These are phyloP conservation scores for Oscheius sp. DNA, from an alignment of 1,140 invertebrate species.

Conservation along the genomic window DNA sequence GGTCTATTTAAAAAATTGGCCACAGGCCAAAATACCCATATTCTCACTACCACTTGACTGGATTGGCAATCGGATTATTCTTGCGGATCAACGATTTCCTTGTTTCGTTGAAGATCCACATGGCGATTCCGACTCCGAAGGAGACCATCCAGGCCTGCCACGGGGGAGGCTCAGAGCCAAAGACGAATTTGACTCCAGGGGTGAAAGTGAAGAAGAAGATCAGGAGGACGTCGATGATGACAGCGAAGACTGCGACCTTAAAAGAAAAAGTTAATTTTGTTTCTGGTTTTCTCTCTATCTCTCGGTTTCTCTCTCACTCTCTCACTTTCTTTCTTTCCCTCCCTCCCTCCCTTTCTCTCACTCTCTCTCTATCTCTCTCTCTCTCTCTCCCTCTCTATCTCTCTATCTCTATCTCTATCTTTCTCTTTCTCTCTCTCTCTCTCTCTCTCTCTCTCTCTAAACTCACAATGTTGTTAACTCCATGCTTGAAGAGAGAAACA, in stretches of 20 bases:
- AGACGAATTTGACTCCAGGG: conserved; percentile 37
- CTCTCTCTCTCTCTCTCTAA: neutral
- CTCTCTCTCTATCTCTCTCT: too few relatives aligned
- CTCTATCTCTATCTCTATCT: too few relatives aligned
- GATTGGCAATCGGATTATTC: conserved; percentile 20
- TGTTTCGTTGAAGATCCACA: conserved; percentile 42
- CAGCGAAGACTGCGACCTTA: conserved; percentile 23
- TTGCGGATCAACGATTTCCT: conserved; percentile 35
- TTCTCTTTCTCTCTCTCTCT: neutral
- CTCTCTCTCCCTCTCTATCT: too few relatives aligned
- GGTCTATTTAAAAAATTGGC: too few relatives aligned
- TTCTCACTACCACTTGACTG: conserved; percentile 34
- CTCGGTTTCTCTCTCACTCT: too few relatives aligned
- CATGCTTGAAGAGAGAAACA: conserved; percentile 36
- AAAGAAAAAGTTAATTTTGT: neutral
- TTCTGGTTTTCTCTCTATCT: neutral
- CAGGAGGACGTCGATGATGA: conserved; percentile 39
- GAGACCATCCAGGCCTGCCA: conserved; percentile 38
- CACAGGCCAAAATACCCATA: too few relatives aligned
- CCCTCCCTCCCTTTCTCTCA: too few relatives aligned
- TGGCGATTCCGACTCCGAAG: conserved; percentile 31
- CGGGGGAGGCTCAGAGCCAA: conserved; percentile 38
- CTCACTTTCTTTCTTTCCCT: too few relatives aligned
- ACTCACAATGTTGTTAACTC: conserved; percentile 35
- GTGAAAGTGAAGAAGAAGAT: conserved; percentile 36